Evolutionary conservation across 2,888 invertebrate species (phyloP).

Genomic region (Magallana nippona): DNA sequence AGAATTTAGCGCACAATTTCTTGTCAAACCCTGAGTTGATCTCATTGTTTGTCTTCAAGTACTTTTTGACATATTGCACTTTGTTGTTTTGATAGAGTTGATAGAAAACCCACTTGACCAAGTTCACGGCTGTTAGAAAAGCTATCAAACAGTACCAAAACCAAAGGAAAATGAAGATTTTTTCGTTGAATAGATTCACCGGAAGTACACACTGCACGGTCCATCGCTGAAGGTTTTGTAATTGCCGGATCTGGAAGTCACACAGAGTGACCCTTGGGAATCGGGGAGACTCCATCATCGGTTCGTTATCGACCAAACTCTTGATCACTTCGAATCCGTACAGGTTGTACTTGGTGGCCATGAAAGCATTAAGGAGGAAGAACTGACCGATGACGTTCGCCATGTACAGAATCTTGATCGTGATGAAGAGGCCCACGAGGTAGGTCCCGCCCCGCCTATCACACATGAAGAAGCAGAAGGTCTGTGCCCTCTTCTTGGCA

Average conservation of each 20-base stretch:
- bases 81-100: constrained; percentile 68
- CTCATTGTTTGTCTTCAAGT: constrained; percentile 66
- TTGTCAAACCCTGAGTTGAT: constrained; percentile 64
- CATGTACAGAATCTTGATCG: constrained; percentile 69
- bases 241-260: constrained; percentile 74
- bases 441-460: constrained; percentile 74
- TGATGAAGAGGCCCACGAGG: constrained; percentile 71
- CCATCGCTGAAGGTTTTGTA: constrained; percentile 73
- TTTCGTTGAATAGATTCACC: constrained; percentile 74
- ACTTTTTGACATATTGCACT: constrained; percentile 70
- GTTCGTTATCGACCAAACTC: constrained; percentile 55
- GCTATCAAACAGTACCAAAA: constrained; percentile 73
- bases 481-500: constrained; percentile 65
- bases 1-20: constrained; percentile 67
- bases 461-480: constrained; percentile 67
- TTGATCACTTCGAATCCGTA: constrained; percentile 71
- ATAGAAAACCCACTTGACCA: constrained; percentile 68
- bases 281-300: constrained; percentile 61
- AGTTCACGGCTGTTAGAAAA: constrained; percentile 60
- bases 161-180: constrained; percentile 75
- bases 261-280: constrained; percentile 73
- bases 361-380: constrained; percentile 74
- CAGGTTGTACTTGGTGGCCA: constrained; percentile 72
- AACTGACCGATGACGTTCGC: constrained; percentile 73
- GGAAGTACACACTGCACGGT: constrained; percentile 74